Base-by-base conservation (phyloP, 2,113 vertebrate genomes). In the Chinchilla lanigera region DNA sequence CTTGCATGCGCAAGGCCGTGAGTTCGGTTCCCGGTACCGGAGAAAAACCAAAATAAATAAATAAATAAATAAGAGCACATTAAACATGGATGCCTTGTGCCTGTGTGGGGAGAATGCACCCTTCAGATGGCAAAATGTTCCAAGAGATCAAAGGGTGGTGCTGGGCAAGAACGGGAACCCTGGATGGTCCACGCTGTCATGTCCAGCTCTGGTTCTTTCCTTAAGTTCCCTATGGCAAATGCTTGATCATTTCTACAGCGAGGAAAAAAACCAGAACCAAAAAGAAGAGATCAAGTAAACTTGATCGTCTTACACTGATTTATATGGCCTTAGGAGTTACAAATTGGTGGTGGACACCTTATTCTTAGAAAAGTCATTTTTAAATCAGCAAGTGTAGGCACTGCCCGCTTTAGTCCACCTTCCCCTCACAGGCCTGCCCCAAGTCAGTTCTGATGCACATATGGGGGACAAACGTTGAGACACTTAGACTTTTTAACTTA, bases 351-450 rank as follows among this genome's bases (percentile, higher is more conserved):
- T 47, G 30, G 83, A 24, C 33, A 28, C 12, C 19, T 94, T 80
- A 12, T 65, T 91, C 77, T 94, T 93, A 75, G 69, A 87, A 94
- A 88, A 86, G 41, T n/a, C 12, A 14, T 8, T 60, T 93, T 90
- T 56, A 13, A 60, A 58, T 90, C 58, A 19, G 10, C 60, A 65
- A 50, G 14, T 69, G 22, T 41, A 28, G 19, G 24, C 38, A 28
- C 17, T 35, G 1, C 0, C 33, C 22, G 56, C 35, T 93, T 77
- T 75, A 54, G 24, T 19, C 73, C 52, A 6, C 17, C 28, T 22
- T 58, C 17, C 9, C 1, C 33, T 24, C 35, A 28, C 9, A 26
- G 38, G 7, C 12, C 22, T 14, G 47, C 61, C 30, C 33, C 19
- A n/a, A 7, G n/a, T 33, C 22, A 47, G 13, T 69, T 54, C 38